These are phyloP conservation scores for Odontomyia ornata DNA, from an alignment of 2,888 invertebrate species.

Conservation along the genomic window DNA sequence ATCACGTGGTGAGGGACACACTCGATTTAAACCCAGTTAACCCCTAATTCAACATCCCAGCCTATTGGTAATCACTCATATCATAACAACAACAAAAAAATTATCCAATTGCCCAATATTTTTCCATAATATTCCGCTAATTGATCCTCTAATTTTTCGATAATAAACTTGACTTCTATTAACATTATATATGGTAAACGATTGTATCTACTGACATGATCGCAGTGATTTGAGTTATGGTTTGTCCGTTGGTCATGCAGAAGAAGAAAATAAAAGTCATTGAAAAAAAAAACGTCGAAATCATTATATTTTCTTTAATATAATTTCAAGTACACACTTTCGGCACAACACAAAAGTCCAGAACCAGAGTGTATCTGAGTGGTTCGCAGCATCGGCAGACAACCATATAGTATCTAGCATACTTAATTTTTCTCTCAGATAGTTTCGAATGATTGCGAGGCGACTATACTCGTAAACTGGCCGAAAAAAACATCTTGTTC, in stretches of 20 bases:
- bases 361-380: neutral
- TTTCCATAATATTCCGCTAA: conserved; percentile 26
- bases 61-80: no score
- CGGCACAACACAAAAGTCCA: conserved; percentile 22
- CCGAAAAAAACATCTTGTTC: conserved; percentile 40
- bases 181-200: conserved; percentile 30
- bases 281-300: neutral
- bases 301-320: conserved; percentile 25
- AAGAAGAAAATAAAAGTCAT: conserved; percentile 3
- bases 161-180: conserved; percentile 38
- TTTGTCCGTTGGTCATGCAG: neutral
- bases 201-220: conserved; percentile 32
- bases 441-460: neutral
- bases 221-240: neutral
- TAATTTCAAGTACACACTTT: conserved; percentile 37
- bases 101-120: conserved; percentile 19
- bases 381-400: neutral
- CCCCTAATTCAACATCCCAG: no score
- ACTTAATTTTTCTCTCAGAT: conserved; percentile 11
- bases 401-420: neutral
- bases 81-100: no score
- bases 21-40: no score
- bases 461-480: conserved; percentile 20
- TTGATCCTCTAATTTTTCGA: conserved; percentile 36
- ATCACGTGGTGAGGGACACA: no score